Evolutionary conservation across 1,140 invertebrate species (phyloP).

Genomic region (Latrodectus geometricus): DNA sequence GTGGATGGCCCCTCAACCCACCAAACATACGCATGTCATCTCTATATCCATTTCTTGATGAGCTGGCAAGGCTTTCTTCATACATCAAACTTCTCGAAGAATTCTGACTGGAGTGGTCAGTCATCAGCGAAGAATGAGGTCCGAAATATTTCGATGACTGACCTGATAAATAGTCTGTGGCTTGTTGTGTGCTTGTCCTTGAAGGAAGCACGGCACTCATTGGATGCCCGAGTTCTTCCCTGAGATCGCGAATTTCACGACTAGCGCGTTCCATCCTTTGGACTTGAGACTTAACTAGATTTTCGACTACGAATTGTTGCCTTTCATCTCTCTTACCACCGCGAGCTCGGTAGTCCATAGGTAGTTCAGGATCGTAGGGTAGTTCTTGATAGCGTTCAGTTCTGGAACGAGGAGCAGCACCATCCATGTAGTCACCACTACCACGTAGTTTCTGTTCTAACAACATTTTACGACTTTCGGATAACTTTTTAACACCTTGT

Average conservation of each 20-base stretch:
- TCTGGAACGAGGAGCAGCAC: constrained; percentile 9
- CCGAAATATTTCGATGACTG: constrained; percentile 19
- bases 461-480: constrained; percentile 85
- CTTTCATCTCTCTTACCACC: background rate
- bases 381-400: constrained; percentile 24
- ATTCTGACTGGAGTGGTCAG: constrained; percentile 49
- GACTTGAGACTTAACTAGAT: constrained; percentile 63
- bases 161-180: constrained; percentile 17
- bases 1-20: constrained; percentile 49
- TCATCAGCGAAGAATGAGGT: constrained; percentile 18
- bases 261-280: constrained; percentile 64
- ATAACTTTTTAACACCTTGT: constrained; percentile 75
- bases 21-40: constrained; percentile 37
- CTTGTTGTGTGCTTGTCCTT: constrained; percentile 36
- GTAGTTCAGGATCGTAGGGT: constrained; percentile 34
- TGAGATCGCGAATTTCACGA: constrained; percentile 63
- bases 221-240: constrained; percentile 64
- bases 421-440: constrained; percentile 51
- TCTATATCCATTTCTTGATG: constrained; percentile 44
- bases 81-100: constrained; percentile 55
- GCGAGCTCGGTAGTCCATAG: background rate
- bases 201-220: constrained; percentile 63
- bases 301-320: constrained; percentile 62
- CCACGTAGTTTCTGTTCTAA: constrained; percentile 83
- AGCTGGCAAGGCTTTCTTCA: constrained; percentile 61